These are phyloP conservation scores for Talpa occidentalis DNA, from an alignment of 2,113 vertebrate genomes.

Conservation along the genomic window DNA sequence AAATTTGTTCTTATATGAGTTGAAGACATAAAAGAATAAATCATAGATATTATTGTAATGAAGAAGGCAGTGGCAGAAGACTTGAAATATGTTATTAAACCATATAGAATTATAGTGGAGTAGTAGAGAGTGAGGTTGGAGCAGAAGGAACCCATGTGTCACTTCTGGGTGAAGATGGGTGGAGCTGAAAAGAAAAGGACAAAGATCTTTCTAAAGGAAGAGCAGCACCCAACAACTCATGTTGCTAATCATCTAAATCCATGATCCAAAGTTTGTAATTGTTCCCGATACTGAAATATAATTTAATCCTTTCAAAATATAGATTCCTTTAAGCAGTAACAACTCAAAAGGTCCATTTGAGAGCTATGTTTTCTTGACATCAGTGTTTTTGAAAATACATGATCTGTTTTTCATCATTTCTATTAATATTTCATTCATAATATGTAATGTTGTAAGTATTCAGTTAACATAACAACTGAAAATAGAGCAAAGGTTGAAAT, in stretches of 20 bases:
- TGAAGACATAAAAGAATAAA: background rate
- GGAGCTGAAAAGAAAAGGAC: background rate
- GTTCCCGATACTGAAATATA: background rate
- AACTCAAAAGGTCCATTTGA: background rate
- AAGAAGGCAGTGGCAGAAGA: background rate
- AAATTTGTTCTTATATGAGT: background rate
- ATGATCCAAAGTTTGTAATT: background rate
- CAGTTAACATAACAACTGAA: background rate
- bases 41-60: background rate
- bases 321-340: background rate
- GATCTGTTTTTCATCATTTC: background rate
- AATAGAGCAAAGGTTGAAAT: background rate
- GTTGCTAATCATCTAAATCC: background rate
- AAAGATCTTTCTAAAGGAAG: background rate
- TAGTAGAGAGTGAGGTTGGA: background rate
- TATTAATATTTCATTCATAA: background rate
- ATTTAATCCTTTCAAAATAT: background rate
- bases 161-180: background rate
- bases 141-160: accelerated
- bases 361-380: background rate
- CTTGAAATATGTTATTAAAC: background rate
- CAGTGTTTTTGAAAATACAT: background rate
- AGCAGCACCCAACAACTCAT: accelerated
- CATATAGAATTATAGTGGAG: background rate
- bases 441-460: background rate